A percentile compares a stretch with the other conserved stretches of the same genome.
Evolutionary conservation across 92 coral and sea anemone species (phyloP).

Genomic region (Epizoanthus fatuus): DNA sequence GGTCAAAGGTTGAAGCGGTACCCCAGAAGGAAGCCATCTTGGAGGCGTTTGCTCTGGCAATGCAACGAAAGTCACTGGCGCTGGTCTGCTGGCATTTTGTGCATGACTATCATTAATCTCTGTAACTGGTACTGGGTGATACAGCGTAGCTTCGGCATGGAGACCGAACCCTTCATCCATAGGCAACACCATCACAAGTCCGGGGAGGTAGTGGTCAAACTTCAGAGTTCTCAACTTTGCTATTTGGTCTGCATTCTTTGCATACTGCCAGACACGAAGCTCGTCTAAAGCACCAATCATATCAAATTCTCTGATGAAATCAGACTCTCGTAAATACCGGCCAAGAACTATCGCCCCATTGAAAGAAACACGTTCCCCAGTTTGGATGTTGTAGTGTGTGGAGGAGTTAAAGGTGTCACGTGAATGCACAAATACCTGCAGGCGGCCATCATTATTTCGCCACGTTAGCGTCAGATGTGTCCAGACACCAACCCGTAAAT

Average conservation of each 20-base stretch:
- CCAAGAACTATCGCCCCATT: constrained; percentile 61
- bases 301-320: constrained; percentile 11
- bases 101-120: background rate
- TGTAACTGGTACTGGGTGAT: constrained; percentile 17
- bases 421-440: constrained; percentile 48
- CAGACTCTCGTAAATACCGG: constrained; percentile 30
- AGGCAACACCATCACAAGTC: constrained; percentile 57
- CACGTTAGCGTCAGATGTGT: constrained; percentile 65
- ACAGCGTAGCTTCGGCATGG: constrained; percentile 50
- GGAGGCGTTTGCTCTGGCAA: constrained; percentile 41
- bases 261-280: constrained; percentile 76
- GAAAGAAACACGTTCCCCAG: constrained; percentile 50
- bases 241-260: constrained; percentile 57
- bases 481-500: constrained; percentile 57
- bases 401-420: constrained; percentile 1
- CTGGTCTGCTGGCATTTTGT: background rate
- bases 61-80: constrained; percentile 27
- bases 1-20: constrained; percentile 52
- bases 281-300: constrained; percentile 65
- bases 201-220: constrained; percentile 53
- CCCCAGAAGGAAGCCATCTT: constrained; percentile 76
- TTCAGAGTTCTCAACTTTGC: constrained; percentile 32
- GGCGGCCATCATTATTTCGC: constrained; percentile 76
- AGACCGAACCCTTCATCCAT: constrained; percentile 77
- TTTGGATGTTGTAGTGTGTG: constrained; percentile 59